Evolutionary conservation across 2,888 invertebrate species (phyloP), one percentile per base, ranked within the genome.

Genomic region (Limenitis camilla): DNA sequence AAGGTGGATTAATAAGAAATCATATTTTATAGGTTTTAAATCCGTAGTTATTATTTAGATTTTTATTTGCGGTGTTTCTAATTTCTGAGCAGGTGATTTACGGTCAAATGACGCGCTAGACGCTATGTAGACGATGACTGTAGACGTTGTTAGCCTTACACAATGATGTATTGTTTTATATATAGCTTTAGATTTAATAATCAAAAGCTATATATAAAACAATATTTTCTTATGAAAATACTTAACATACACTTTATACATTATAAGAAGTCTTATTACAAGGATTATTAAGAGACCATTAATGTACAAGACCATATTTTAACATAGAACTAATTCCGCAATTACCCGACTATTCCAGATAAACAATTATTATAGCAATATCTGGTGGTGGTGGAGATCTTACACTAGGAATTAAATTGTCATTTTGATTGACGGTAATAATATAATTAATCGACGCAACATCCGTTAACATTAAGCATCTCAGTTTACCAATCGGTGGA

Each of bases 21-120:
- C 81, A 85, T 85, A 82, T 79, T 84, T 86, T 85, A 87, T 81
- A 81, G 73, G 72, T 75, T 81, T 85, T 85, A 85, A 84, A 86
- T 86, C 83, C 79, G 73, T 72, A 72, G 75, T n/a, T n/a, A n/a
- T 79, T 82, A 78, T 81, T 76, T 72, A 70, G 67, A 68, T 74
- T 82, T 76, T 81, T 80, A 78, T 76, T 72, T 74, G 76, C 71
- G 72, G 73, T 73, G 74, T 76, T 81, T 82, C 79, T 75, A 82
- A 83, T 85, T 81, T 78, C 78, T 81, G 76, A 72, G 63, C 61
- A 60, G 66, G 60, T 82, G 83, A 86, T 86, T 86, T 86, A 86
- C 74, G 80, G 66, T 63, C 52, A 63, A 61, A 56, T 53, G 61
- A 64, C 66, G 66, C 63, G 69, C 77, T 83, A 81, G 84, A 84